These are phyloP conservation scores for Petrophora chlorosata DNA, from an alignment of 2,888 invertebrate genomes.

Conservation along the genomic window DNA sequence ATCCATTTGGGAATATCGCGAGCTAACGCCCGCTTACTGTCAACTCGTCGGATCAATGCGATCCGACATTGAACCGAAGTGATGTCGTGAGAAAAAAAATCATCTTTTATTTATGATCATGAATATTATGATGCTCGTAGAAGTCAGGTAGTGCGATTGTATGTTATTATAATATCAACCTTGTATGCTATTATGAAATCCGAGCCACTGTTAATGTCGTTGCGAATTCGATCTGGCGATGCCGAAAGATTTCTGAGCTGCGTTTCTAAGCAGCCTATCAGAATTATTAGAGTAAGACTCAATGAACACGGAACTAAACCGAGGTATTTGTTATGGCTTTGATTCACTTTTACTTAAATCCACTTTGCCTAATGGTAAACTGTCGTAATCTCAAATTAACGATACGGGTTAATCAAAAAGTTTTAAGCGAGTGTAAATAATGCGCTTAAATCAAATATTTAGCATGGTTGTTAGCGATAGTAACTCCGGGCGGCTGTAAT, in stretches of 20 bases:
- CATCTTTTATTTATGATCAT: conserved; percentile 22
- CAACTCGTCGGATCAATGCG: conserved; percentile 57
- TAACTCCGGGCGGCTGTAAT: conserved; percentile 31
- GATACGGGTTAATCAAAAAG: conserved; percentile 22
- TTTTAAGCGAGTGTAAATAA: conserved; percentile 27
- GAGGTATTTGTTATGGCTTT: conserved; percentile 5
- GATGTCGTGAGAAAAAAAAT: conserved; percentile 31
- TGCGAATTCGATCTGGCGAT: too few relatives aligned
- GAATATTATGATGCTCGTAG: background rate
- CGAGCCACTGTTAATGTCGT: too few relatives aligned
- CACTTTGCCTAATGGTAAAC: conserved; percentile 17
- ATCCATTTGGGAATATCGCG: conserved; percentile 64
- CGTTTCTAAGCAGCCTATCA: conserved; percentile 8
- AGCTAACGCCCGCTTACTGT: conserved; percentile 54
- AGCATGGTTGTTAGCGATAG: conserved; percentile 25
- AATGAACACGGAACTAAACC: conserved; percentile 11
- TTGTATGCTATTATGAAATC: too few relatives aligned
- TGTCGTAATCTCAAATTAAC: conserved; percentile 20
- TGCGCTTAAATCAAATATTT: conserved; percentile 32
- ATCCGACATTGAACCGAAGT: conserved; percentile 48
- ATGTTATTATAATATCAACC: conserved; percentile 1
- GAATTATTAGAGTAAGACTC: conserved; percentile 9
- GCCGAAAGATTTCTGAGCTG: too few relatives aligned
- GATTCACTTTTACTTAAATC: conserved; percentile 15
- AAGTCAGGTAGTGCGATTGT: background rate